Evolutionary conservation across 1,140 invertebrate species (phyloP).

Genomic region (Zaprionus capensis): DNA sequence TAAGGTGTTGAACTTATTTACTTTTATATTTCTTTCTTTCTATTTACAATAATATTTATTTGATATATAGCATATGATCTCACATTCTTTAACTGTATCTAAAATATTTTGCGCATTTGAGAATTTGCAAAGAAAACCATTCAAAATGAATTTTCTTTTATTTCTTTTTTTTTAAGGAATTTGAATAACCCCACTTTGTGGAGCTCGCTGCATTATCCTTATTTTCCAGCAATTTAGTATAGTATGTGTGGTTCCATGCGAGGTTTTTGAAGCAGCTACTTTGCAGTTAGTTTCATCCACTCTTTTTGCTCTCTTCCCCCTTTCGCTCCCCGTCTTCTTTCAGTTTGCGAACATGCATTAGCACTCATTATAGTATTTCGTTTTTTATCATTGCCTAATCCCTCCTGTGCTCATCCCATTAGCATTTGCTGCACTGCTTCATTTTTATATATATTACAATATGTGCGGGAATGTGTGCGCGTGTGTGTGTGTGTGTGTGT

Average conservation of each 20-base stretch:
- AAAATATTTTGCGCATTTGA: neutral
- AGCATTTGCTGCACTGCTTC: slow-evolving; percentile 18
- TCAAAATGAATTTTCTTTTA: neutral
- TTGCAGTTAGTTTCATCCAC: neutral
- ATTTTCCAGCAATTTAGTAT: slow-evolving; percentile 5
- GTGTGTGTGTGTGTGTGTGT: slow-evolving; percentile 6
- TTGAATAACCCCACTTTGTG: neutral
- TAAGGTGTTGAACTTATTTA: neutral
- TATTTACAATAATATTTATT: neutral
- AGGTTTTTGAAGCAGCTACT: slow-evolving; percentile 10
- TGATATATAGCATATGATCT: neutral
- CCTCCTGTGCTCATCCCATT: slow-evolving; percentile 11
- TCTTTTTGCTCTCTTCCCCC: neutral
- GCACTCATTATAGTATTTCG: slow-evolving; percentile 39
- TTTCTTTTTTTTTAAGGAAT: neutral
- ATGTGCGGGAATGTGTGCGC: neutral
- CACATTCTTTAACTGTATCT: neutral
- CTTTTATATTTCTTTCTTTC: neutral
- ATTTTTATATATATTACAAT: slow-evolving; percentile 12
- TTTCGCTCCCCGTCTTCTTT: neutral
- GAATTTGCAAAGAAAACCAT: neutral
- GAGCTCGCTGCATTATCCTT: neutral
- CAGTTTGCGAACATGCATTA: slow-evolving; percentile 28
- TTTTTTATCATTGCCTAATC: slow-evolving; percentile 28
- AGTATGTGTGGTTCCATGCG: slow-evolving; percentile 3